Base-by-base conservation (phyloP, 2,797 vertebrate genomes). In the Coregonus sp. region DNA sequence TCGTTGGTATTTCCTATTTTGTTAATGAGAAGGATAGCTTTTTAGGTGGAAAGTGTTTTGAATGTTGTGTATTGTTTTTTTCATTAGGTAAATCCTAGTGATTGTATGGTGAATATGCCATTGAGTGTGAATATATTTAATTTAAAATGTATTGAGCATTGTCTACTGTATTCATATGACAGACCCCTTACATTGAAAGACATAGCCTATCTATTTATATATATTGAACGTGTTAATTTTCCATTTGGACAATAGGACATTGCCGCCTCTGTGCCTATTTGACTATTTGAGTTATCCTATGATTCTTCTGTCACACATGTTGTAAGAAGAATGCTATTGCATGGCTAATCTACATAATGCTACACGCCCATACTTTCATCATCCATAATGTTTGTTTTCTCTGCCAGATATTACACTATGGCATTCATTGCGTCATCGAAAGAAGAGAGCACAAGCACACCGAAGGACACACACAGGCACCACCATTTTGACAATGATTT, bases 401-500 rank as follows among this genome's bases (percentile, higher is more conserved):
- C 1, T 4, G n/a, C 59, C 70, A 20, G 74, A 73, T 72, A 79
- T 78, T 78, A 73, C 74, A 35, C 75, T 56, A 73, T 3, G 18
- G 20, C 35, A 61, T 77, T 51, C 74, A 78, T 73, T 74, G 80
- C 81, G 72, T 77, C 78, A 40, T 59, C 25, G n/a, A 59, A n/a
- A 70, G 12, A 50, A 29, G 20, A n/a, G 20, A 54, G 15, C 50
- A 9, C 63, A 68, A 65, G 11, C 40, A 54, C 47, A n/a, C 65
- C 37, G 50, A 50, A 29, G 18, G 20, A 68, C 72, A 73, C 18
- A 61, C 54, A 73, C 54, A 72, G 2, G 14, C 56, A 63, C 9
- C 25, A 16, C 3, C 69, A 70, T 40, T 68, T 37, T 35, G 66
- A 33, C 66, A 35, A 68, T 67, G 4, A 35, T 29, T 68, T 16